These are phyloP conservation scores for Parazoanthus swiftii DNA, from an alignment of 92 coral and sea anemone species.

Conservation along the genomic window DNA sequence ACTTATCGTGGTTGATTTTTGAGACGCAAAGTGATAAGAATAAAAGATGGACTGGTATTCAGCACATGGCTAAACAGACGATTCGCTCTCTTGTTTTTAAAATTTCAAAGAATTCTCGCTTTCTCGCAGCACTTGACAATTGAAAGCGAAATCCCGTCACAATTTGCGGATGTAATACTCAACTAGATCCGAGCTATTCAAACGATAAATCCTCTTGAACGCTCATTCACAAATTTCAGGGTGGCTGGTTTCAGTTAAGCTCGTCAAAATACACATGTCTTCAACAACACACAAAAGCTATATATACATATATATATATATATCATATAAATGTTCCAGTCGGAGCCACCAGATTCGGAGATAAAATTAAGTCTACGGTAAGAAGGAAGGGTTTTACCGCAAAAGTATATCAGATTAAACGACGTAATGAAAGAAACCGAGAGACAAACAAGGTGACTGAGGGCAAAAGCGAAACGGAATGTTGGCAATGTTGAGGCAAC, in stretches of 20 bases:
- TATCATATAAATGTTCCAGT: not conserved
- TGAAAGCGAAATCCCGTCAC: not conserved
- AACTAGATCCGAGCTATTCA: not conserved
- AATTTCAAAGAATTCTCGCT: not conserved
- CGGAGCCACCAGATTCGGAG: not conserved
- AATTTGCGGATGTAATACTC: not conserved
- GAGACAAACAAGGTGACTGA: not conserved
- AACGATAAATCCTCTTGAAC: not conserved
- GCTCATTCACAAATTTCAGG: not conserved
- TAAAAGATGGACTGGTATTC: not conserved
- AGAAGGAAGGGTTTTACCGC: slow-evolving; percentile 9
- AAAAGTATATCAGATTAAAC: slow-evolving; percentile 11
- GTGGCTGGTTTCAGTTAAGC: not conserved
- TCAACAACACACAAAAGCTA: not conserved
- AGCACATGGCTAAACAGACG: slow-evolving; percentile 4
- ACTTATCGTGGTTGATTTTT: not conserved
- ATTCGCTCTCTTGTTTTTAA: not conserved
- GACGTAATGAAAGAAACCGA: not conserved
- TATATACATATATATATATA: no score
- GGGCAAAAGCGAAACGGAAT: not conserved
- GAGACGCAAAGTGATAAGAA: not conserved
- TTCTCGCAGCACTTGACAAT: not conserved
- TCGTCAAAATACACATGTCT: not conserved
- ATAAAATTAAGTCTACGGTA: not conserved
- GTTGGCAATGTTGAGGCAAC: not conserved